Evolutionary conservation across 2,113 vertebrate genomes (phyloP).

Genomic region (Anolis sagrei): DNA sequence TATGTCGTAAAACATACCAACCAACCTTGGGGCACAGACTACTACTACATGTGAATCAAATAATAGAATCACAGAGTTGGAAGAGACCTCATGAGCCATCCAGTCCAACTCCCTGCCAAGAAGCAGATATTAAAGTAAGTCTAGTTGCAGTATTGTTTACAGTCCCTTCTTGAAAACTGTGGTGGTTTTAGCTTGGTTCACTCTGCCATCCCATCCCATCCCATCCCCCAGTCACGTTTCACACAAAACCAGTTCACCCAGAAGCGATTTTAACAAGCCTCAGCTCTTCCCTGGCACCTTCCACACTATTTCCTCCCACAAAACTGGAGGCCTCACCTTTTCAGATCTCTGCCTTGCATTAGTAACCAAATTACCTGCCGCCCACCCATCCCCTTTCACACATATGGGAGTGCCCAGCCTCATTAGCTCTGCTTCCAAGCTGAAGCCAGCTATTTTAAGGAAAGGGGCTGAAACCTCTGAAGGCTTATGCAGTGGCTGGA

Average conservation of each 20-base stretch:
- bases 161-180: neutral
- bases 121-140: neutral
- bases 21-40: too few species aligned
- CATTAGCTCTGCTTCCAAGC: conserved; percentile 42
- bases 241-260: neutral
- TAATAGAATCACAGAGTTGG: too few species aligned
- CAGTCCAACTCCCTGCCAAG: too few species aligned
- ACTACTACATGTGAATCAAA: too few species aligned
- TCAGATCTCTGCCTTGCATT: neutral
- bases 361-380: neutral
- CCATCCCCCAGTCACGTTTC: neutral
- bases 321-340: neutral
- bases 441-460: neutral
- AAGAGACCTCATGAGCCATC: too few species aligned
- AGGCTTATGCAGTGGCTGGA: conserved; percentile 31
- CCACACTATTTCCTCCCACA: neutral
- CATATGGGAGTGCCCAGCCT: conserved; percentile 29
- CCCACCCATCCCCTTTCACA: neutral
- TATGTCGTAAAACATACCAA: too few species aligned
- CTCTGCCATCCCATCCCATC: neutral
- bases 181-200: neutral
- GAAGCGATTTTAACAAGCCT: conserved; percentile 7
- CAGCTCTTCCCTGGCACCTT: neutral
- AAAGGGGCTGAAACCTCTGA: neutral
- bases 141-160: neutral